These are phyloP conservation scores for Xiphydria camelus DNA, from an alignment of 2,888 invertebrate species.

Conservation along the genomic window DNA sequence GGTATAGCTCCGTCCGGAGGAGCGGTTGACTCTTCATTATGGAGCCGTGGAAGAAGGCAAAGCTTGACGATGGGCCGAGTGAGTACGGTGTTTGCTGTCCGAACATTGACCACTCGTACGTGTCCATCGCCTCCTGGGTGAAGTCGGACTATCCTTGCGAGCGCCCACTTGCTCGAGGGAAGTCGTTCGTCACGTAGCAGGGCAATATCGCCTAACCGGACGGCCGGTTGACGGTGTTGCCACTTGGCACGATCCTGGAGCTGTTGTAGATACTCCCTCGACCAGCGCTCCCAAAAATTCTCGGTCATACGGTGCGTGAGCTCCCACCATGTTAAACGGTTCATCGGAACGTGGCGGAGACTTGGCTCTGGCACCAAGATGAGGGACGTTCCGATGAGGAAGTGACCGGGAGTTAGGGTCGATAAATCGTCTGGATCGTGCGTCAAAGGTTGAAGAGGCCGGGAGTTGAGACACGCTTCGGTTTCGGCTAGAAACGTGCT, in stretches of 20 bases:
- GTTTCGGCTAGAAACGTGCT: too few species aligned
- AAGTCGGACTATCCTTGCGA: not conserved
- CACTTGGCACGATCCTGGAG: conserved; percentile 21
- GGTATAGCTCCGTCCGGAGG: too few species aligned
- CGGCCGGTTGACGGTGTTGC: too few species aligned
- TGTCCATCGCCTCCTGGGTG: conserved; percentile 3
- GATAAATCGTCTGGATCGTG: conserved; percentile 27
- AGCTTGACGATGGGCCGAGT: not conserved
- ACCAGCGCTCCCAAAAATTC: conserved; percentile 28
- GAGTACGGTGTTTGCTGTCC: not conserved
- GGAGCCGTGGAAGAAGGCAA: too few species aligned
- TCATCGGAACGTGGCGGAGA: conserved; percentile 7
- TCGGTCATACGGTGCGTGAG: conserved; percentile 18
- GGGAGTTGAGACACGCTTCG: too few species aligned
- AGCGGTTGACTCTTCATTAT: too few species aligned
- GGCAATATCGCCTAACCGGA: not conserved
- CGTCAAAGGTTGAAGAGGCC: conserved; percentile 24
- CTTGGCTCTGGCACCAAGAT: conserved; percentile 24
- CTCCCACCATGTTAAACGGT: conserved; percentile 22
- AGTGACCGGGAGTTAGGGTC: too few species aligned
- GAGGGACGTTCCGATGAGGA: conserved; percentile 30
- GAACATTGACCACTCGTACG: too few species aligned
- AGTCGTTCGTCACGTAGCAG: too few species aligned
- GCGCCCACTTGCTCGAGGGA: conserved; percentile 10
- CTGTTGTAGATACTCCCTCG: conserved; percentile 23